These are phyloP conservation scores for Neosalanx taihuensis DNA, from an alignment of 2,797 vertebrate species.

Conservation along the genomic window DNA sequence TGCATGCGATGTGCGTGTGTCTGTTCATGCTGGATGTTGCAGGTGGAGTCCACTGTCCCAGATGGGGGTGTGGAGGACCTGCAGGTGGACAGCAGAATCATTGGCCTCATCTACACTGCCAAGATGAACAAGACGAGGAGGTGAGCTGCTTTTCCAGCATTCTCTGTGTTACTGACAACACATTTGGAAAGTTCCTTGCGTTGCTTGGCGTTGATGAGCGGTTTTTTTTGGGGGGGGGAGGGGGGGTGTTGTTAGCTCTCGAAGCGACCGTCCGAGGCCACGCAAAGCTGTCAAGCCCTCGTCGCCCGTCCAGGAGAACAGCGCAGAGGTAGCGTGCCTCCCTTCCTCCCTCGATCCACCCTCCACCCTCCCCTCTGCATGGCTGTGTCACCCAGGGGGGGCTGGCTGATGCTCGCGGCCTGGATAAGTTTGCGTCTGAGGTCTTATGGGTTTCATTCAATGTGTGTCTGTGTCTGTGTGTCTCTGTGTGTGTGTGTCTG, in stretches of 20 bases:
- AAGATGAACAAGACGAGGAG: slow-evolving; percentile 64
- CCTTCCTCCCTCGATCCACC: too few species aligned
- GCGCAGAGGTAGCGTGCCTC: neutral
- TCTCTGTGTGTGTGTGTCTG: too few species aligned
- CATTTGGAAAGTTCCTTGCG: too few species aligned
- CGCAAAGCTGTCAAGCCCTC: neutral
- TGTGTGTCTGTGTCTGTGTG: neutral
- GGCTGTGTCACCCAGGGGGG: too few species aligned
- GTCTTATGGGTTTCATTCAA: neutral
- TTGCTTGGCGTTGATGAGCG: too few species aligned
- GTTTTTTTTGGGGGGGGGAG: neutral
- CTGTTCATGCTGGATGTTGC: neutral
- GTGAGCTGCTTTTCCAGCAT: slow-evolving; percentile 30
- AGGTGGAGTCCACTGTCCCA: slow-evolving; percentile 61
- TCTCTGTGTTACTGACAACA: too few species aligned
- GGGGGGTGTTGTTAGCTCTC: neutral
- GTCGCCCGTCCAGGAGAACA: neutral
- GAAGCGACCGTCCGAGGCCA: neutral
- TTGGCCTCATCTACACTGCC: slow-evolving; percentile 70
- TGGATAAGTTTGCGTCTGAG: neutral
- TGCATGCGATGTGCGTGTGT: too few species aligned
- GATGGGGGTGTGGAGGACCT: slow-evolving; percentile 60
- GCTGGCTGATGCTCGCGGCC: too few species aligned
- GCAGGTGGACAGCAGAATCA: slow-evolving; percentile 67
- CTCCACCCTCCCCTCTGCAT: too few species aligned